Base-by-base conservation (phyloP, 2,797 vertebrate genomes). In the Ptychobarbus kaznakovi region DNA sequence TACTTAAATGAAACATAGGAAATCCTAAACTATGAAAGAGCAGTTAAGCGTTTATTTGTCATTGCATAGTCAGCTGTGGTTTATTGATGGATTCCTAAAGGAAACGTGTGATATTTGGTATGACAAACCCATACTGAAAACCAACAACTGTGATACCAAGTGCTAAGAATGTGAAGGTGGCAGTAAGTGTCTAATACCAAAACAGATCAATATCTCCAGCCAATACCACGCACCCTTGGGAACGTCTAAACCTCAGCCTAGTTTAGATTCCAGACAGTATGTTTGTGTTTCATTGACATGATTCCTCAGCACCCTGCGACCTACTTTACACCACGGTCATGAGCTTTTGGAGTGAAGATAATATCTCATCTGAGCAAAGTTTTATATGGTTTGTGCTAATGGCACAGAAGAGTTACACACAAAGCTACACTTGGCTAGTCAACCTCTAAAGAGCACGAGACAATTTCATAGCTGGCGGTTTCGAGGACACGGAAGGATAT, bases 311-410 rank as follows among this genome's bases (percentile, higher is more conserved):
- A n/a, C 18, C 74, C 74, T 12, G 28, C 2, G 11, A 38, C 73
- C 32, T 38, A 56, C 28, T 53, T 76, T 51, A 12, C 73, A 53
- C 74, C 3, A 0, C 3, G 20, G 3, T 76, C 74, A n/a, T 58
- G 74, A 0, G 35, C 11, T 76, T 61, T 63, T 63, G 15, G 28
- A 35, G 42, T 35, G 28, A 32, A 74, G 81, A 82, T 74, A 82
- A 82, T 81, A 82, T 74, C 53, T 42, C 53, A 78, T 78, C 81
- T 20, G 38, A 82, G 10, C 53, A 63, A 82, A 82, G 51, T 82
- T 73, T 73, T 46, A 22, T 58, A 73, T 16, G 80, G 80, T 12
- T 82, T 61, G n/a, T 73, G 51, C 68, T 61, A 40, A 22, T 49
- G 13, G 68, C 66, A 69, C n/a, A 58, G 69, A 28, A 25, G 66